Percentiles rank a stretch among this genome's conserved stretches.
These are phyloP conservation scores for Bradypodion ventrale DNA, from an alignment of 2,797 vertebrate genomes.

Conservation along the genomic window DNA sequence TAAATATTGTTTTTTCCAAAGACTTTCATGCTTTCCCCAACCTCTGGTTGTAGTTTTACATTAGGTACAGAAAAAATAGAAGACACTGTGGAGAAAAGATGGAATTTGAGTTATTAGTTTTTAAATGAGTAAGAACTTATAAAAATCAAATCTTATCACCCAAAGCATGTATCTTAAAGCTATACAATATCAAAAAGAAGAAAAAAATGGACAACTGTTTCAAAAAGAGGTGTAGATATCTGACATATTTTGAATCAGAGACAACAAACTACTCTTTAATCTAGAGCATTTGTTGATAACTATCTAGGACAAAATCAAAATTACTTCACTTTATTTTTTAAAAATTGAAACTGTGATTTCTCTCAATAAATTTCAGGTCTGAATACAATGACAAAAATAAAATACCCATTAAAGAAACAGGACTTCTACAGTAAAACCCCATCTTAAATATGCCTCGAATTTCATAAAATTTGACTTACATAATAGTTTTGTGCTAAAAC, in stretches of 20 bases:
- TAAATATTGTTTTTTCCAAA: constrained; percentile 90
- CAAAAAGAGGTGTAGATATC: neutral
- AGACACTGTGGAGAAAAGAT: constrained; percentile 83
- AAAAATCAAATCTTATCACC: neutral
- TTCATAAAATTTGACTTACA: too few species aligned
- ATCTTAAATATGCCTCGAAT: too few species aligned
- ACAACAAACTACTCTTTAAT: neutral
- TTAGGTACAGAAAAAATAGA: constrained; percentile 92
- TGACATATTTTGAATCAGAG: neutral
- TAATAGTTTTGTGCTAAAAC: too few species aligned
- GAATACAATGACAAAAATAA: too few species aligned
- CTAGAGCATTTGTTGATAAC: neutral
- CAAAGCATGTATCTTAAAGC: neutral
- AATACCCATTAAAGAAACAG: too few species aligned
- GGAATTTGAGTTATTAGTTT: constrained; percentile 33
- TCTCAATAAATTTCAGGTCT: too few species aligned
- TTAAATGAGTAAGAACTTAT: neutral
- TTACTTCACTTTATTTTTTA: too few species aligned
- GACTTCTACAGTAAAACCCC: too few species aligned
- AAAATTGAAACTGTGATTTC: too few species aligned
- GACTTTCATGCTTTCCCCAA: constrained; percentile 88
- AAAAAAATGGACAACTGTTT: neutral
- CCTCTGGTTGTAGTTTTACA: constrained; percentile 91
- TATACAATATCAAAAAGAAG: neutral
- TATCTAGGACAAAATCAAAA: too few species aligned